Conservation (phyloP, 2,888 invertebrate species). For the Chrysina gloriosa region DNA sequence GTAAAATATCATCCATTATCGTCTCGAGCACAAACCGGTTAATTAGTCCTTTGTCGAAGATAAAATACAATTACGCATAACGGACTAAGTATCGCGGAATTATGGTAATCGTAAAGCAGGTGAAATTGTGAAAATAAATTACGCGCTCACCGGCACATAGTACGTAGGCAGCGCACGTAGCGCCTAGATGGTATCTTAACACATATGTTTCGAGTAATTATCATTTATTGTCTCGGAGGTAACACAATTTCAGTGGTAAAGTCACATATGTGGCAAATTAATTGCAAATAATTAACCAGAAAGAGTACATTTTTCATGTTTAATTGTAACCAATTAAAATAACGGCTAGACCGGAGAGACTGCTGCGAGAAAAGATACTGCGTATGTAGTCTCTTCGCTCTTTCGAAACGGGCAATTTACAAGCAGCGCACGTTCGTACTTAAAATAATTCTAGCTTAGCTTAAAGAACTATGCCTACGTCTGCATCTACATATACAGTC, state of each 20-base stretch:
- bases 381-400: conserved; percentile 5
- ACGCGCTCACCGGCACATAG: not conserved
- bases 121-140: conserved; percentile 40
- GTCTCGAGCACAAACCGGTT: conserved; percentile 1
- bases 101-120: conserved; percentile 38
- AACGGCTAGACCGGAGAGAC: conserved; percentile 35
- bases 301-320: conserved; percentile 43
- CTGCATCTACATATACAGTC: conserved; percentile 39
- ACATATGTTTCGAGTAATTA: conserved; percentile 38
- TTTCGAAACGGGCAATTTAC: conserved; percentile 1
- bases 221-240: conserved; percentile 42
- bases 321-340: conserved; percentile 45
- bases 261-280: conserved; percentile 43
- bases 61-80: conserved; percentile 32
- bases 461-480: conserved; percentile 29
- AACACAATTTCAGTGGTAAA: conserved; percentile 42
- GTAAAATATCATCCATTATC: conserved; percentile 3
- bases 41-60: conserved; percentile 19
- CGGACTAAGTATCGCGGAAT: conserved; percentile 33
- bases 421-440: conserved; percentile 34
- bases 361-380: conserved; percentile 8
- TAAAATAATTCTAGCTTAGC: conserved; percentile 41
- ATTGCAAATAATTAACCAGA: conserved; percentile 45
- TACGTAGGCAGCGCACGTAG: conserved; percentile 37
- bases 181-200: conserved; percentile 41